phyloP scores from a whole-genome alignment of 1,140 invertebrate species.

The Venustaconcha ellipsiformis region DNA sequence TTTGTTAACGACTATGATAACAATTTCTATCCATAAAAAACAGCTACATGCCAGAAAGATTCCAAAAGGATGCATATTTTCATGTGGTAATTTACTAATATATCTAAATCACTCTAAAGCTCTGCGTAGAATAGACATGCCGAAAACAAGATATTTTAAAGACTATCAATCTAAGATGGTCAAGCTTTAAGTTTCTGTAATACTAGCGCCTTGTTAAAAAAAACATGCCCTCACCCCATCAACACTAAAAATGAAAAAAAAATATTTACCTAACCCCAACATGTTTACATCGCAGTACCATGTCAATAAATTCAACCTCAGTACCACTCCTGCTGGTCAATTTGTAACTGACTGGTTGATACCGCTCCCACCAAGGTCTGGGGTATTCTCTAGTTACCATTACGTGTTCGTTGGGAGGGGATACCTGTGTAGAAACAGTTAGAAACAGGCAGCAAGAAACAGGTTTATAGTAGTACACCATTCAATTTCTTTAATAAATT shows the following conservation, averaged over 20 bases:
- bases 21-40: slow-evolving; percentile 71
- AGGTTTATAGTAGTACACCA: no score
- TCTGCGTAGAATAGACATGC: no score
- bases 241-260: neutral
- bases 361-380: slow-evolving; percentile 86
- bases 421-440: slow-evolving; percentile 39
- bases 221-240: no score
- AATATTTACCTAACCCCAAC: slow-evolving; percentile 75
- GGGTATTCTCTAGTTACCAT: slow-evolving; percentile 39
- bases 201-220: no score
- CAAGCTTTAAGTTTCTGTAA: no score
- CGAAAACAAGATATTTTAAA: no score
- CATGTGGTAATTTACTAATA: no score
- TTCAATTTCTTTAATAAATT: no score
- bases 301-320: slow-evolving; percentile 78
- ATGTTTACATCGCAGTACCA: slow-evolving; percentile 79
- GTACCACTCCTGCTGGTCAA: slow-evolving; percentile 83
- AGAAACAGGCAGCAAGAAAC: neutral
- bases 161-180: no score
- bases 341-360: slow-evolving; percentile 90
- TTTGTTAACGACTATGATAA: slow-evolving; percentile 79
- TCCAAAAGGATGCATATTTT: no score
- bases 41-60: no score
- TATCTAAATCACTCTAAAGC: no score
- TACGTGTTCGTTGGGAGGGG: slow-evolving; percentile 62